These are phyloP conservation scores for Limenitis arthemis DNA, from an alignment of 2,888 invertebrate species.

Conservation along the genomic window DNA sequence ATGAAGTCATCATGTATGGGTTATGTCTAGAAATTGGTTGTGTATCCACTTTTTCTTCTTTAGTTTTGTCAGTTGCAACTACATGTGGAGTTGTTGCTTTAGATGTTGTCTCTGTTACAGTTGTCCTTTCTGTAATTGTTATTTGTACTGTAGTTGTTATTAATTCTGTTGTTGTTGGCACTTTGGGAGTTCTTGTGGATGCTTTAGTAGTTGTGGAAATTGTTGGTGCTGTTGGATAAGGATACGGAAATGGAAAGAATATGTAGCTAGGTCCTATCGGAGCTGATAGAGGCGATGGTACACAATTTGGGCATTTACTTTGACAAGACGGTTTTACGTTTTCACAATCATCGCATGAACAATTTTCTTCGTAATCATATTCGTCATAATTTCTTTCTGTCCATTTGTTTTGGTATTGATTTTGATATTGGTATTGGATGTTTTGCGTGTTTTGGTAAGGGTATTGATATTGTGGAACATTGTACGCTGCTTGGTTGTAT, in stretches of 20 bases:
- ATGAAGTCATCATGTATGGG: slow-evolving; percentile 35
- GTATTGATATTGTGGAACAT: slow-evolving; percentile 10
- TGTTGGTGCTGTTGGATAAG: slow-evolving; percentile 6
- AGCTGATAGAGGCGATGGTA: slow-evolving; percentile 2
- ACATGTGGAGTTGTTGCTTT: neutral
- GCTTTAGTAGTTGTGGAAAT: neutral
- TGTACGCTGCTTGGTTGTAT: slow-evolving; percentile 7
- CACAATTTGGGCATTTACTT: slow-evolving; percentile 21
- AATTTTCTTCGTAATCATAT: slow-evolving; percentile 29
- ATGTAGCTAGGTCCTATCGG: slow-evolving; percentile 10
- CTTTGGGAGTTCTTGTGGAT: neutral
- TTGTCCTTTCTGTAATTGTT: slow-evolving; percentile 6
- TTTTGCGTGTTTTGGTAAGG: slow-evolving; percentile 9
- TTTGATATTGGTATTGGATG: slow-evolving; percentile 1
- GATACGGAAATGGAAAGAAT: slow-evolving; percentile 20
- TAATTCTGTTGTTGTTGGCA: slow-evolving; percentile 9
- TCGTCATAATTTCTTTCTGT: slow-evolving; percentile 20
- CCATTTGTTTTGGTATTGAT: slow-evolving; percentile 10
- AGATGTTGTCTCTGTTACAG: slow-evolving; percentile 6
- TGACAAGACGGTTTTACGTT: slow-evolving; percentile 21
- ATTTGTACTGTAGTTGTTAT: slow-evolving; percentile 6
- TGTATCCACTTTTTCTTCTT: slow-evolving; percentile 12
- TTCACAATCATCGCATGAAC: slow-evolving; percentile 23
- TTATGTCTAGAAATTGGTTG: neutral
- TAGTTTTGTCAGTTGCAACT: slow-evolving; percentile 1